These are phyloP conservation scores for Chrysemys picta DNA, from an alignment of 2,113 vertebrate species.

Conservation along the genomic window DNA sequence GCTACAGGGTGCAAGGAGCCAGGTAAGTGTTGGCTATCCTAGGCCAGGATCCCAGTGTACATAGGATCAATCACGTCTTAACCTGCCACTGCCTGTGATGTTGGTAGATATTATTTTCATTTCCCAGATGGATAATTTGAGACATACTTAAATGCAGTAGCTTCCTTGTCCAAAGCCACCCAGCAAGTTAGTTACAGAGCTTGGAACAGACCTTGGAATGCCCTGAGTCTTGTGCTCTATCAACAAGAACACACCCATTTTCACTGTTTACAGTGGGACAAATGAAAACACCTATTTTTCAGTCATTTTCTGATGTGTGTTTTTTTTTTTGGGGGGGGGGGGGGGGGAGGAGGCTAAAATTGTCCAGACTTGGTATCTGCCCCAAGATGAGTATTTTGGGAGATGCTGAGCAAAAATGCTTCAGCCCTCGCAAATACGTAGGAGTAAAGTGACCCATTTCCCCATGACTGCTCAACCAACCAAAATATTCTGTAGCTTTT, in stretches of 20 bases:
- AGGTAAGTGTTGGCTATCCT: not conserved
- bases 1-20: not conserved
- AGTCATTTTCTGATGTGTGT: not conserved
- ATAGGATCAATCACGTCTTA: not conserved
- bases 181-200: not conserved
- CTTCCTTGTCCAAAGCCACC: not conserved
- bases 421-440: not conserved
- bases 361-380: not conserved
- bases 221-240: not conserved
- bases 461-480: not conserved
- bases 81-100: fast-evolving
- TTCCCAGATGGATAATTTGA: not conserved
- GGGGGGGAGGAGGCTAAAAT: not conserved
- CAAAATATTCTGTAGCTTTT: not conserved
- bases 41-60: not conserved
- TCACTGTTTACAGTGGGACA: not conserved
- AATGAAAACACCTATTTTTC: not conserved
- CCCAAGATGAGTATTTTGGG: not conserved
- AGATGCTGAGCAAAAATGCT: not conserved
- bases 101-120: not conserved
- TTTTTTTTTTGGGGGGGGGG: fast-evolving
- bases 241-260: not conserved
- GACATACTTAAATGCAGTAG: not conserved
- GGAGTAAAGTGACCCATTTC: not conserved
- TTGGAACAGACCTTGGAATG: fast-evolving